Conservation (phyloP, 2,888 invertebrate species). For the Agapetus fuscipes region DNA sequence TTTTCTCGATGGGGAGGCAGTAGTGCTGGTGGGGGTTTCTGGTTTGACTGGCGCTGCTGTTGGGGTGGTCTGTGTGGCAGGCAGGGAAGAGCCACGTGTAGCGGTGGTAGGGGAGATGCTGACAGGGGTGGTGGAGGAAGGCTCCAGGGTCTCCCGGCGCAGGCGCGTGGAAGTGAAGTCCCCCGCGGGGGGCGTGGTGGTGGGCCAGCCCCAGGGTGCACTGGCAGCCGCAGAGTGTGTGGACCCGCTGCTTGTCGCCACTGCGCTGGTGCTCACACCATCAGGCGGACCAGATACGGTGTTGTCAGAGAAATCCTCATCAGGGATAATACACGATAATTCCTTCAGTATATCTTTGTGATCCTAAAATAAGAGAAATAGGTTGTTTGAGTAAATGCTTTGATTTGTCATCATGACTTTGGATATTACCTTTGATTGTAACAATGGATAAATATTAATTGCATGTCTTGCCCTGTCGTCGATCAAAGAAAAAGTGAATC, state of each 20-base stretch:
- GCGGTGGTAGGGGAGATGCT: constrained; percentile 9
- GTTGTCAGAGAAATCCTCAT: constrained; percentile 32
- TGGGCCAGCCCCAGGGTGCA: constrained; percentile 22
- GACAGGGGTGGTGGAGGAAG: constrained; percentile 12
- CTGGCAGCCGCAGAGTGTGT: constrained; percentile 21
- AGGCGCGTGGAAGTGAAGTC: constrained; percentile 17
- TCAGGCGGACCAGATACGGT: constrained; percentile 21
- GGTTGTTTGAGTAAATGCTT: too few relatives aligned
- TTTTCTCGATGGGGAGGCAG: constrained; percentile 21
- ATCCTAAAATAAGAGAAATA: constrained; percentile 12
- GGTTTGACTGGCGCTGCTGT: constrained; percentile 7
- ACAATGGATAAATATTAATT: too few relatives aligned
- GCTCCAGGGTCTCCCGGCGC: constrained; percentile 13
- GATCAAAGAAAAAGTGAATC: too few relatives aligned
- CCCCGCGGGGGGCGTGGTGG: constrained; percentile 24
- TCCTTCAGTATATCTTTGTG: constrained; percentile 45
- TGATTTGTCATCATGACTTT: too few relatives aligned
- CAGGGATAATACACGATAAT: constrained; percentile 47
- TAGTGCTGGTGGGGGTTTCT: constrained; percentile 8
- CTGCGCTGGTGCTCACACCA: constrained; percentile 16
- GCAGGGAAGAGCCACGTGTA: constrained; percentile 7
- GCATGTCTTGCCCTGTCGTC: too few relatives aligned
- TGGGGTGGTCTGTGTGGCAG: background rate
- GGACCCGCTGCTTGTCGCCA: constrained; percentile 19
- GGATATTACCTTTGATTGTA: too few relatives aligned